Evolutionary conservation across 2,888 invertebrate species (phyloP).

Genomic region (Tipula vernalis): DNA sequence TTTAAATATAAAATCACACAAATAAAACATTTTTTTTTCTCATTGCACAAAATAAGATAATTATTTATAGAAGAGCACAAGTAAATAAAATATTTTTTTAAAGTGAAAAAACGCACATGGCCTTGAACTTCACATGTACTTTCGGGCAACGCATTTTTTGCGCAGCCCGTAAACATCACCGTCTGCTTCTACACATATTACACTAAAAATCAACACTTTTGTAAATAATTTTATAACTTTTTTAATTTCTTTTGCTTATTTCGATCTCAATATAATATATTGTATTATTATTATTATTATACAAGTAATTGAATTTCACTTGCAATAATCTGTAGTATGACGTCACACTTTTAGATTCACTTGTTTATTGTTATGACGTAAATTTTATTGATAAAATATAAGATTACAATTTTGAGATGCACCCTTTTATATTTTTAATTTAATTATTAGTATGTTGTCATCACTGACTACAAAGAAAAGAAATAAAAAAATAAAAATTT

Average conservation of each 20-base stretch:
- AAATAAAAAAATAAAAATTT: neutral
- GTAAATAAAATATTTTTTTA: neutral
- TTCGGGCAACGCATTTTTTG: constrained; percentile 16
- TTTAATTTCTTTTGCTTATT: neutral
- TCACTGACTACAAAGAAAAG: neutral
- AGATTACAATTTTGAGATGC: neutral
- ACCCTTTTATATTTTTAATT: neutral
- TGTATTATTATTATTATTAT: neutral
- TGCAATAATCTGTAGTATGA: neutral
- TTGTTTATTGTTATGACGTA: neutral
- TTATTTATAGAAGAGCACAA: constrained; percentile 4
- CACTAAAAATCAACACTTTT: neutral
- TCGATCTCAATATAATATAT: neutral
- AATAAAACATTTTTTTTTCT: neutral
- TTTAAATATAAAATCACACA: neutral
- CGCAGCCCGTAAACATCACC: constrained; percentile 15
- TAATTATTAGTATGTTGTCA: neutral
- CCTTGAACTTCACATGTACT: constrained; percentile 14
- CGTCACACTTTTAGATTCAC: neutral
- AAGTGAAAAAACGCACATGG: constrained; percentile 9
- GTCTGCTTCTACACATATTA: constrained; percentile 13
- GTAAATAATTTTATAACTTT: neutral
- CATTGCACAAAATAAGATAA: neutral
- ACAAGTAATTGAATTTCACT: neutral
- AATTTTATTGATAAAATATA: neutral